Percentiles rank a stretch among this genome's conserved stretches.
Conservation (phyloP, 2,797 vertebrate genomes). For the Carcharodon carcharias region DNA sequence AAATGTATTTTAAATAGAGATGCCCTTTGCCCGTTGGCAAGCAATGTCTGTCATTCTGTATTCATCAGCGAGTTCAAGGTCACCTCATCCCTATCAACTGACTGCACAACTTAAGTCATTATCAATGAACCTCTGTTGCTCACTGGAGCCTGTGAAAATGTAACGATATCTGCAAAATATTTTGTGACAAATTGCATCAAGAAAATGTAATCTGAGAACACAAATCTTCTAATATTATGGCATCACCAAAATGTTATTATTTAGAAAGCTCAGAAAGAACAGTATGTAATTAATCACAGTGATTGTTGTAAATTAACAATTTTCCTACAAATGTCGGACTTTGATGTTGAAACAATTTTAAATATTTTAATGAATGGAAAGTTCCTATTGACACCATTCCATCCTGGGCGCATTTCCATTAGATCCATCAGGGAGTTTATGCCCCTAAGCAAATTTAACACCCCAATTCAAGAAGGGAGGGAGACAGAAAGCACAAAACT, state of each 20-base stretch:
- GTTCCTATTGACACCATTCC: not conserved
- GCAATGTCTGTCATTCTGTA: not conserved
- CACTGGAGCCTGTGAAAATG: not conserved
- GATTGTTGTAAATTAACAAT: not conserved
- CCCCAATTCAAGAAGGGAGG: not conserved
- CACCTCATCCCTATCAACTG: constrained; percentile 5
- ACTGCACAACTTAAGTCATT: not conserved
- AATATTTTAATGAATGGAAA: not conserved
- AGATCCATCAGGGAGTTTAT: not conserved
- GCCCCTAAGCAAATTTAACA: not conserved
- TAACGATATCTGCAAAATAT: not conserved
- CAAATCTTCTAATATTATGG: not conserved
- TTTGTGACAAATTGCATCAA: not conserved
- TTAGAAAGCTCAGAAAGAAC: not conserved
- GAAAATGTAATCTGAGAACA: not conserved
- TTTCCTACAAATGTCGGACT: not conserved
- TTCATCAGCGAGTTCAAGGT: constrained; percentile 18
- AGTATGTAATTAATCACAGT: not conserved
- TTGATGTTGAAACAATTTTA: not conserved
- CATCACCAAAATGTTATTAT: not conserved
- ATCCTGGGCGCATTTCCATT: not conserved
- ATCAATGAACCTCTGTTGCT: constrained; percentile 10
- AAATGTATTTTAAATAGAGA: constrained; percentile 16
- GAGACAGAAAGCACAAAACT: not conserved
- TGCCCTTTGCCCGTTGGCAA: constrained; percentile 17